Evolutionary conservation across 2,888 invertebrate species (phyloP).

Genomic region (Scaptomyza tumidula): DNA sequence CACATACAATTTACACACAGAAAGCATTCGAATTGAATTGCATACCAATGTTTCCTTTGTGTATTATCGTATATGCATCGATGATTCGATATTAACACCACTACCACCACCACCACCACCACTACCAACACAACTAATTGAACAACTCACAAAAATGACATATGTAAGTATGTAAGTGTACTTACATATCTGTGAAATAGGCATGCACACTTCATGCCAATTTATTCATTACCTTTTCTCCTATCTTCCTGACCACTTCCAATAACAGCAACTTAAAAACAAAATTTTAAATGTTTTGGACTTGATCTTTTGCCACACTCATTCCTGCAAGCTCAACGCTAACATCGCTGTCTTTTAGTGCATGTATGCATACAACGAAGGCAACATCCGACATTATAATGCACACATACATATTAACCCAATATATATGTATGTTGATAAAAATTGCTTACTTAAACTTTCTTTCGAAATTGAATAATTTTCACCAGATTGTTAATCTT

Average conservation of each 20-base stretch:
- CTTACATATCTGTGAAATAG: conserved; percentile 9
- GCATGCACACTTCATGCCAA: conserved; percentile 10
- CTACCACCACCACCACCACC: neutral
- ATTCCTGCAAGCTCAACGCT: conserved; percentile 14
- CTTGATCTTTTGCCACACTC: conserved; percentile 13
- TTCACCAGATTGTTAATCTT: no score
- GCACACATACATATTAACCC: no score
- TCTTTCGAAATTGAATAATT: neutral
- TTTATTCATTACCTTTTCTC: neutral
- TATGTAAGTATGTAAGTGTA: conserved; percentile 11
- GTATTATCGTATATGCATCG: conserved; percentile 75
- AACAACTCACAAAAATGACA: neutral
- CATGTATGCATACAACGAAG: conserved; percentile 30
- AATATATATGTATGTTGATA: neutral
- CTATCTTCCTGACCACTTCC: conserved; percentile 3
- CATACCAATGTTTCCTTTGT: conserved; percentile 72
- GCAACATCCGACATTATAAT: conserved; percentile 6
- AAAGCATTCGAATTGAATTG: conserved; percentile 59
- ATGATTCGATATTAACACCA: conserved; percentile 47
- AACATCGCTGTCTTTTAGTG: conserved; percentile 20
- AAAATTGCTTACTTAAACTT: neutral
- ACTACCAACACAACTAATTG: neutral
- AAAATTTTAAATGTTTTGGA: neutral
- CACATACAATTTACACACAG: conserved; percentile 74
- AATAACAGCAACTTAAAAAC: neutral